Evolutionary conservation across 1,140 invertebrate species (phyloP).

Genomic region (Andrena cerasifolii): DNA sequence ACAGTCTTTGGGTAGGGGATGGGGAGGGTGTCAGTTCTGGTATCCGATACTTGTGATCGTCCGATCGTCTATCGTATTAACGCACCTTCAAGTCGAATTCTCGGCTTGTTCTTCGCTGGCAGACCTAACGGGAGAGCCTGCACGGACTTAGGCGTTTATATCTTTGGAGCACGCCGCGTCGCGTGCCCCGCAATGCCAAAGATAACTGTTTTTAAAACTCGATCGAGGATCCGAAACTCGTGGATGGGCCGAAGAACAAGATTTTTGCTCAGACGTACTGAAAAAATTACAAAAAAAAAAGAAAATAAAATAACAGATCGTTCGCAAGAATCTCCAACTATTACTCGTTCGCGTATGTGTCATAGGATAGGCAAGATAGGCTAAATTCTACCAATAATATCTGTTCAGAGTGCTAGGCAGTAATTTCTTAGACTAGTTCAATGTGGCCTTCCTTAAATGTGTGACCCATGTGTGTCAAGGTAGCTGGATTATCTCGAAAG

Average conservation of each 20-base stretch:
- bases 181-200: conserved; percentile 33
- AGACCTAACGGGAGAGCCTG: conserved; percentile 22
- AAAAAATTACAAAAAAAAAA: conserved; percentile 9
- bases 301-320: conserved; percentile 23
- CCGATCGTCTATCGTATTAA: conserved; percentile 40
- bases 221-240: conserved; percentile 31
- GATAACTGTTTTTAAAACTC: conserved; percentile 22
- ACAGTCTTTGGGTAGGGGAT: no score
- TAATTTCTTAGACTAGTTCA: conserved; percentile 80
- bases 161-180: conserved; percentile 26
- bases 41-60: conserved; percentile 46
- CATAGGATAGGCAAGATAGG: conserved; percentile 57
- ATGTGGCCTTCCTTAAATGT: conserved; percentile 82
- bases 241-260: conserved; percentile 35
- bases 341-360: conserved; percentile 61
- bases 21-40: conserved; percentile 41
- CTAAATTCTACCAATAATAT: conserved; percentile 66
- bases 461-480: conserved; percentile 74
- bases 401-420: conserved; percentile 76
- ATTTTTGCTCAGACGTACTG: conserved; percentile 64
- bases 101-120: conserved; percentile 46
- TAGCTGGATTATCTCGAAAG: conserved; percentile 48
- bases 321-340: conserved; percentile 56
- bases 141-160: conserved; percentile 17
- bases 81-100: conserved; percentile 32